Conservation (phyloP, 2,113 vertebrate genomes). For the Scalopus aquaticus region DNA sequence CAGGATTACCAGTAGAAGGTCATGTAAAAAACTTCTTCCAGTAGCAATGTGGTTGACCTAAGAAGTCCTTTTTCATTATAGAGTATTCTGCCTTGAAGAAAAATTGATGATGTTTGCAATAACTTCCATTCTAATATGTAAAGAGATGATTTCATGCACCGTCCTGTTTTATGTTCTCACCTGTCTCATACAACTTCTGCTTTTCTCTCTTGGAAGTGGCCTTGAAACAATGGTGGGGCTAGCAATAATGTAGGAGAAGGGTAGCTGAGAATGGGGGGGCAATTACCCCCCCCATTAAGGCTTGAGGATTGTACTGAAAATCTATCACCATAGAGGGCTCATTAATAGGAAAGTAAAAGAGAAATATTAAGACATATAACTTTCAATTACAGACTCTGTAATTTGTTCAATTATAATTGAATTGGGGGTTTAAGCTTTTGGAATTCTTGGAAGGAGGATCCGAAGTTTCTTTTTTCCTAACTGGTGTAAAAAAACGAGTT, state of each 20-base stretch:
- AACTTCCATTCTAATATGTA: background rate
- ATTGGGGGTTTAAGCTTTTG: background rate
- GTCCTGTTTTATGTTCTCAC: background rate
- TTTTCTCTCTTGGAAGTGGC: background rate
- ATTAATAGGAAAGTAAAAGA: background rate
- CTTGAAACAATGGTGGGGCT: background rate
- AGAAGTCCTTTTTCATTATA: background rate
- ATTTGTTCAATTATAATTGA: background rate
- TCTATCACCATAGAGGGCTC: background rate
- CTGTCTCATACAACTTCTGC: background rate
- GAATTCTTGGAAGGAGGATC: background rate
- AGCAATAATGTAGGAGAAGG: background rate
- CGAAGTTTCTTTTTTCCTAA: background rate
- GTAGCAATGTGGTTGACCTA: background rate
- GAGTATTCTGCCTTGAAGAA: background rate
- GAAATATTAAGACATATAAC: background rate
- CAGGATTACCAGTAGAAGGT: background rate
- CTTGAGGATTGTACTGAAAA: background rate
- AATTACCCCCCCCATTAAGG: background rate
- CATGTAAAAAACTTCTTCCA: background rate
- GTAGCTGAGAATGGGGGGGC: background rate
- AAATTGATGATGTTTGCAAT: background rate
- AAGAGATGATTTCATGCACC: background rate
- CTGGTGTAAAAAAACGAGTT: background rate
- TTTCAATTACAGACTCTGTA: background rate